Evolutionary conservation across 2,797 vertebrate genomes (phyloP).

Genomic region (Diplodus puntazzo): DNA sequence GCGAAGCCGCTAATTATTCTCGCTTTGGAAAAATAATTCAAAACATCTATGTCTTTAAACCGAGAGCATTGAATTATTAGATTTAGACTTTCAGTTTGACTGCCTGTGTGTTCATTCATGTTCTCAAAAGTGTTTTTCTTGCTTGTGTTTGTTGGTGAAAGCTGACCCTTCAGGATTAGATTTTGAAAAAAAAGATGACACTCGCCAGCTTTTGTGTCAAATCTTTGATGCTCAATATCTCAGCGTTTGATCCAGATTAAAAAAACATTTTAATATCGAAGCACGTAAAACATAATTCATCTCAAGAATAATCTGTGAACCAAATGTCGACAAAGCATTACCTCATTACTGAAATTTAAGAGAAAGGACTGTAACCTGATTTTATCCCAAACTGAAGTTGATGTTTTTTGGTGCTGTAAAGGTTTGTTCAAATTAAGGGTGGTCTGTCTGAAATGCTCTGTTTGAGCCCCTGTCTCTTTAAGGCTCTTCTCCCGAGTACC

Average conservation of each 20-base stretch:
- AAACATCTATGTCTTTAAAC: slow-evolving; percentile 29
- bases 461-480: no score
- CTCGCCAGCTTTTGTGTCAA: slow-evolving; percentile 13
- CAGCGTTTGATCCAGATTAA: slow-evolving; percentile 21
- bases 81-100: background rate
- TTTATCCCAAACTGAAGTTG: background rate
- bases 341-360: no score
- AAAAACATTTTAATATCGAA: background rate
- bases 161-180: slow-evolving; percentile 40
- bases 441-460: no score
- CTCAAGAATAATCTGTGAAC: slow-evolving; percentile 4
- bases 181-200: slow-evolving; percentile 14
- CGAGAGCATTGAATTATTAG: background rate
- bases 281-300: background rate
- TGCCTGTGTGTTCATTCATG: slow-evolving; percentile 8
- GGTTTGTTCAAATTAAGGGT: no score
- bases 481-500: no score
- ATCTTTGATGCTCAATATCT: slow-evolving; percentile 37
- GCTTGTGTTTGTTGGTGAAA: slow-evolving; percentile 15
- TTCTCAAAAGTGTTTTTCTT: background rate
- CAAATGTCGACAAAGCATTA: background rate
- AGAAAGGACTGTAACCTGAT: background rate
- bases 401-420: background rate
- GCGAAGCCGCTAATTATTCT: slow-evolving; percentile 49
- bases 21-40: slow-evolving; percentile 21